Evolutionary conservation across 2,113 vertebrate genomes (phyloP).

Genomic region (Thalassarche chlororhynchos): DNA sequence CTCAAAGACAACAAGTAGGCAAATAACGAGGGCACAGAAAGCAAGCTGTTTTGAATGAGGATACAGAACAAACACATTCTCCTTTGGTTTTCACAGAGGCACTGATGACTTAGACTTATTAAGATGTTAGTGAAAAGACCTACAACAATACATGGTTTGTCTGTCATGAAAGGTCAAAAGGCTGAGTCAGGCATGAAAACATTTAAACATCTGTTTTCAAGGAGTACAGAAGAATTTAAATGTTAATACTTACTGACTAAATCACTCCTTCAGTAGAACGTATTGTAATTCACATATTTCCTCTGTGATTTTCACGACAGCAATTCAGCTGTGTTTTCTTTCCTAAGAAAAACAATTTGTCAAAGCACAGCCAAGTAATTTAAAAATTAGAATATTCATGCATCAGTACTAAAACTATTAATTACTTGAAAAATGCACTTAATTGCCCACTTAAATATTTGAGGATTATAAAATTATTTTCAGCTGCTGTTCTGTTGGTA

Average conservation of each 20-base stretch:
- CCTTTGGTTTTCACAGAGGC: neutral
- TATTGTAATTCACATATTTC: neutral
- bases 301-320: neutral
- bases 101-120: neutral
- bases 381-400: neutral
- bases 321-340: neutral
- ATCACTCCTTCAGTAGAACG: neutral
- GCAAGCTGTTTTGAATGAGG: neutral
- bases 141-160: neutral
- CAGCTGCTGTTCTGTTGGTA: neutral
- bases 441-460: neutral
- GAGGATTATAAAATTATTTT: neutral
- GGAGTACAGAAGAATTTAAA: neutral
- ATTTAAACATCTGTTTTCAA: slow-evolving; percentile 24
- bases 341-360: neutral
- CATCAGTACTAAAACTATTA: neutral
- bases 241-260: neutral
- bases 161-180: neutral
- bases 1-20: neutral
- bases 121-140: neutral
- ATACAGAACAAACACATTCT: neutral
- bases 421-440: neutral
- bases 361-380: neutral
- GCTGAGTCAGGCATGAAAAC: neutral
- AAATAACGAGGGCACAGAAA: neutral